Conservation (phyloP, 1,140 invertebrate species). For the Callitettix versicolor region DNA sequence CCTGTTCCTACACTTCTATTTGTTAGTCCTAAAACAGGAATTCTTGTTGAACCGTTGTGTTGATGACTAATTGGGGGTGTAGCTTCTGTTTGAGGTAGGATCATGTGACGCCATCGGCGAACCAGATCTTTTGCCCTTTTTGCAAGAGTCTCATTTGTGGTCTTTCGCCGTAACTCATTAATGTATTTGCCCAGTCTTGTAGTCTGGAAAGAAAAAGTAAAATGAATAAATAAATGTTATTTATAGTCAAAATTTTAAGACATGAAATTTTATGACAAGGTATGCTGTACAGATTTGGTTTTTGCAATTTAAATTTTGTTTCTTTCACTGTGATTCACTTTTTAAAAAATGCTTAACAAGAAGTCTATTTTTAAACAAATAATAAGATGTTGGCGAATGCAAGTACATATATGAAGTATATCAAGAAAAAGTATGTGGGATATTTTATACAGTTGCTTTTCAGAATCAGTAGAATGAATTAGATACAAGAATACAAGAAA, state of each 20-base stretch:
- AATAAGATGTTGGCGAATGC: too few relatives aligned
- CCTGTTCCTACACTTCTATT: slow-evolving; percentile 23
- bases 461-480: too few relatives aligned
- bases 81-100: slow-evolving; percentile 44
- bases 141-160: slow-evolving; percentile 68
- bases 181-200: slow-evolving; percentile 88
- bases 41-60: slow-evolving; percentile 18
- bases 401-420: too few relatives aligned
- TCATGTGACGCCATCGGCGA: slow-evolving; percentile 78
- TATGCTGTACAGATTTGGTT: not conserved
- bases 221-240: too few relatives aligned
- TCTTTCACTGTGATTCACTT: not conserved
- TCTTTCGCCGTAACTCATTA: slow-evolving; percentile 80
- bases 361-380: too few relatives aligned
- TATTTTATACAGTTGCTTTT: too few relatives aligned
- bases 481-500: too few relatives aligned
- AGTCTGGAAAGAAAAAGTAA: slow-evolving; percentile 40
- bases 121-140: slow-evolving; percentile 82
- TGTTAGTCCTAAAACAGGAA: not conserved
- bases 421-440: too few relatives aligned
- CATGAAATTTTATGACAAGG: too few relatives aligned
- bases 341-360: too few relatives aligned
- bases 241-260: too few relatives aligned
- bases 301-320: not conserved
- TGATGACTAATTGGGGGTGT: slow-evolving; percentile 20